phyloP scores from a whole-genome alignment of 2,888 invertebrate species.

The Stenodera caucasica region DNA sequence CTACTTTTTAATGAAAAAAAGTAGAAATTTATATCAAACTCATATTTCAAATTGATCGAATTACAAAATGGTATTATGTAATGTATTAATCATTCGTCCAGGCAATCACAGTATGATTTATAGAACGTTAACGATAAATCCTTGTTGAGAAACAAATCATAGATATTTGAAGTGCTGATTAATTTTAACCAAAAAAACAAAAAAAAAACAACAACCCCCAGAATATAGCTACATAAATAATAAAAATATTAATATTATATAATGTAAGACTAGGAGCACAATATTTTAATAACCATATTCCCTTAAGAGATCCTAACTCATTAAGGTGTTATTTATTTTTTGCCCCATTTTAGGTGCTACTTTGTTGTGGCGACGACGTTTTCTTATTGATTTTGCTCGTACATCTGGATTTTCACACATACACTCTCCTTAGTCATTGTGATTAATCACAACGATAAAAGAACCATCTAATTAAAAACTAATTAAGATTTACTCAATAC shows the following conservation, averaged over 20 bases:
- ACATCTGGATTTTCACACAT: constrained; percentile 13
- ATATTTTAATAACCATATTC: constrained; percentile 21
- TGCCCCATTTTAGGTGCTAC: background rate
- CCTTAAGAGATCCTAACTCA: constrained; percentile 14
- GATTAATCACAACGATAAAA: constrained; percentile 5
- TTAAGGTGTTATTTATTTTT: constrained; percentile 13
- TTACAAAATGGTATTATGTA: constrained; percentile 10
- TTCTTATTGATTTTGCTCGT: constrained; percentile 14
- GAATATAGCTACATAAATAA: background rate
- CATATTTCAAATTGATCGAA: constrained; percentile 7
- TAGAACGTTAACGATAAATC: constrained; percentile 10
- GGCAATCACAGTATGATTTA: constrained; percentile 12
- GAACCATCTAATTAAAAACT: constrained; percentile 11
- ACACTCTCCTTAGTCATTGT: background rate
- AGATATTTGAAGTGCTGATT: constrained; percentile 7
- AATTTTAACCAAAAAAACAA: background rate
- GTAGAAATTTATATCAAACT: background rate
- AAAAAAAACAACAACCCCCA: background rate
- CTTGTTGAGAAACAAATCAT: constrained; percentile 11
- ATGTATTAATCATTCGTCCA: constrained; percentile 12
- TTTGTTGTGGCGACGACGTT: constrained; percentile 6
- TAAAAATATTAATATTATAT: constrained; percentile 6
- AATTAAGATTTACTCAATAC: constrained; percentile 3
- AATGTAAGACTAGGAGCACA: constrained; percentile 19
- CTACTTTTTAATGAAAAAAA: background rate